Percentiles rank a stretch among this genome's conserved stretches.
Evolutionary conservation across 2,888 invertebrate species (phyloP).

Genomic region (Drosophila setosimentum): DNA sequence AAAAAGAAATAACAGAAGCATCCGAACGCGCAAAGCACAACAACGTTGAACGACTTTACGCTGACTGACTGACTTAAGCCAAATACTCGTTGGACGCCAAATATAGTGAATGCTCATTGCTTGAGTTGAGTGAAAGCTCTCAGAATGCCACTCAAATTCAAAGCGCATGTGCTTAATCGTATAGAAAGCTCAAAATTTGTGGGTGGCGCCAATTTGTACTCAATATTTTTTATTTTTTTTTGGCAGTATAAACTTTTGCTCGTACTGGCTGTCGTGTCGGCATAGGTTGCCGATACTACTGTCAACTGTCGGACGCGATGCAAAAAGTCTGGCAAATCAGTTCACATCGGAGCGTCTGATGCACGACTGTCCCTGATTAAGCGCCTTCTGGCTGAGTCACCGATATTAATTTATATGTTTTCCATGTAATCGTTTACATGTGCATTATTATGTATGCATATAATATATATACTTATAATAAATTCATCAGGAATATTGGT

Average conservation of each 20-base stretch:
- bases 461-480: neutral
- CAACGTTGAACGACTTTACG: conserved; percentile 1
- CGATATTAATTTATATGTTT: neutral
- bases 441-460: neutral
- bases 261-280: conserved; percentile 44
- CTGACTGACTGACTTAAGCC: conserved; percentile 13
- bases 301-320: conserved; percentile 7
- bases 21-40: neutral
- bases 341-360: conserved; percentile 15
- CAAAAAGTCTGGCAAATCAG: conserved; percentile 38
- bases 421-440: neutral
- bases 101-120: conserved; percentile 36
- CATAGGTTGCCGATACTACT: conserved; percentile 9
- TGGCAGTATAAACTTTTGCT: conserved; percentile 25
- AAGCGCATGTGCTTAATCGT: conserved; percentile 54
- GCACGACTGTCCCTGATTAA: neutral
- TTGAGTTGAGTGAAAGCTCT: conserved; percentile 44
- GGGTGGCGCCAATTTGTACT: conserved; percentile 70
- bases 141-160: conserved; percentile 14
- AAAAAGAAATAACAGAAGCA: neutral
- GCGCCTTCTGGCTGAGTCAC: too few species aligned
- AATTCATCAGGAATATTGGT: neutral
- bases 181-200: conserved; percentile 54
- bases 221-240: conserved; percentile 28
- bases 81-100: conserved; percentile 9